These are phyloP conservation scores for Xestoiulus laeticollis DNA, from an alignment of 2,888 invertebrate species.

Conservation along the genomic window DNA sequence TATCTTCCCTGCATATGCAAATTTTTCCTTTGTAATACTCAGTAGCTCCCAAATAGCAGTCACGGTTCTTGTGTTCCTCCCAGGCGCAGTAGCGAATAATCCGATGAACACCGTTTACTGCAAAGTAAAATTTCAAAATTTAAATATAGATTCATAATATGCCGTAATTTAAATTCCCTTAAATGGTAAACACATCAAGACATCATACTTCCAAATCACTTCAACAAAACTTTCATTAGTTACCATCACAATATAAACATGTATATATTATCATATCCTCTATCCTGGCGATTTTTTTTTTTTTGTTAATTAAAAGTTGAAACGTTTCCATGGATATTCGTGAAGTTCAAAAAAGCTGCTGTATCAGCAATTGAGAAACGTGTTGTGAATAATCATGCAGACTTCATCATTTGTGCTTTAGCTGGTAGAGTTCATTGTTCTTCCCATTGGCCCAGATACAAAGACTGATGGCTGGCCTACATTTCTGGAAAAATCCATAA, in stretches of 20 bases:
- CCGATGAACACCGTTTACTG: conserved; percentile 53
- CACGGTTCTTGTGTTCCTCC: conserved; percentile 52
- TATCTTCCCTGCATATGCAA: conserved; percentile 51
- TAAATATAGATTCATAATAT: neutral
- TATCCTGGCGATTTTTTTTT: no score
- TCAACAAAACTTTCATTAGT: no score
- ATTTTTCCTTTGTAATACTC: conserved; percentile 52
- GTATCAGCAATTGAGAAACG: no score
- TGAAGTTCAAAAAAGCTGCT: no score
- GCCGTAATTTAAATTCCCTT: neutral
- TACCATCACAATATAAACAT: neutral
- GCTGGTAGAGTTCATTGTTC: no score
- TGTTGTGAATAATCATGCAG: no score
- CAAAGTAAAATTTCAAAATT: neutral
- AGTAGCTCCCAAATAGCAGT: conserved; percentile 52
- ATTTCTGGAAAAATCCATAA: neutral
- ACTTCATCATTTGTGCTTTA: no score
- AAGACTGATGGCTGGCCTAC: neutral
- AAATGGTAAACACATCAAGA: neutral
- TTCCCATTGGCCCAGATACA: no score
- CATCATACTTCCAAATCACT: neutral
- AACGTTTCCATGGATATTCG: no score
- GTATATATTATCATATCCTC: neutral
- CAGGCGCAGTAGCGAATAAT: conserved; percentile 53
- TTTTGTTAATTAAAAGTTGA: no score